phyloP scores from a whole-genome alignment of 2,113 vertebrate genomes.

The Ophthalmolycus amberensis region DNA sequence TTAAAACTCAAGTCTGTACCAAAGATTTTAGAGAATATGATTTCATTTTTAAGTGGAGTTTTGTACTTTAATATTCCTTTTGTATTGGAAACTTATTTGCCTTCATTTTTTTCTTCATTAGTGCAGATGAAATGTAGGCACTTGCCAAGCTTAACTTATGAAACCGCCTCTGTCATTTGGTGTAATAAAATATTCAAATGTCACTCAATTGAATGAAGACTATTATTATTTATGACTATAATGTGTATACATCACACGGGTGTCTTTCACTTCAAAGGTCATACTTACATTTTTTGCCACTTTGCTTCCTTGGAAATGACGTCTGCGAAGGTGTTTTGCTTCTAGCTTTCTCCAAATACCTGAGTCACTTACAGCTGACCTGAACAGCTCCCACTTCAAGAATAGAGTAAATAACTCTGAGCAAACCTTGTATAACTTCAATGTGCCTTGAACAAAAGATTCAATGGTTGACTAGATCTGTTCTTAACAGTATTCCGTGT shows the following conservation, averaged over 20 bases:
- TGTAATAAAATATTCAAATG: conserved; percentile 39
- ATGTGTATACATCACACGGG: background rate
- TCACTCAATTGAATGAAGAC: background rate
- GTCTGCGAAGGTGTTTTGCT: background rate
- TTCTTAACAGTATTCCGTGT: background rate
- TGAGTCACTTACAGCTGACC: background rate
- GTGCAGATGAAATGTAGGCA: background rate
- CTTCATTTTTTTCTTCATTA: background rate
- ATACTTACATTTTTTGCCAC: background rate
- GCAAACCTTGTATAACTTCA: background rate
- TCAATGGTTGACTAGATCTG: background rate
- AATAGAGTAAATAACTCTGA: background rate
- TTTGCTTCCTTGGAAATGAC: background rate
- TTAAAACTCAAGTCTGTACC: background rate
- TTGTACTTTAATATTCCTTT: background rate
- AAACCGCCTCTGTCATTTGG: background rate
- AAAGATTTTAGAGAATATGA: background rate
- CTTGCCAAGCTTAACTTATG: background rate
- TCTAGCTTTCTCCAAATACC: background rate
- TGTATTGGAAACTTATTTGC: background rate
- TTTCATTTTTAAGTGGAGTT: background rate
- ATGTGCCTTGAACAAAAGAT: background rate
- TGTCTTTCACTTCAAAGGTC: background rate
- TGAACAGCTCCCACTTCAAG: background rate
- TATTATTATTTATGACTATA: conserved; percentile 1